Evolutionary conservation across 1,140 invertebrate species (phyloP), one percentile per base, ranked within the genome.

Genomic region (Mya arenaria): DNA sequence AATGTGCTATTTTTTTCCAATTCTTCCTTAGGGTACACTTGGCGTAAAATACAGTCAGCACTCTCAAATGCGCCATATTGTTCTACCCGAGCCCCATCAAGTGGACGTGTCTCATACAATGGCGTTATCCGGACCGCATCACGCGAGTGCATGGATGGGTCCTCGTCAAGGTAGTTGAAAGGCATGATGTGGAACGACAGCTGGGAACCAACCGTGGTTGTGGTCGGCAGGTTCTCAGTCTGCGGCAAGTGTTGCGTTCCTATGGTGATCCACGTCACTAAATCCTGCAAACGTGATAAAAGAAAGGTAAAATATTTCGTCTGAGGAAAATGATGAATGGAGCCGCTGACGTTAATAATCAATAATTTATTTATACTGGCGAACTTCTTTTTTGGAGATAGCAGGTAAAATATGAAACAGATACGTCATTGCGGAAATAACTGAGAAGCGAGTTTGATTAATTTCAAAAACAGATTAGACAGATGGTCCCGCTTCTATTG

Each of bases 111-210:
- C 44, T 78, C 58, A 55, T 88, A 84, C 65, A 62, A 69, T 58
- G 84, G 97, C 86, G 96, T 95, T 96, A 88, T 72, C 4, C 84
- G 82, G 23, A 89, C 85, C 6, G 86, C 84, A 44, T 90, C 86
- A 44, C 84, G 73, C 58, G 89, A 90, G 0, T 69, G 68, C 71
- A 87, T 83, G 8, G 87, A 87, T 0, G 90, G 88, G 65, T 90
- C 88, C 71, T 88, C 85, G 25, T 82, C 82, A 74, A 90, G 89
- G 80, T 88, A 90, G 85, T 91, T 91, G 84, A 86, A 90, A 8
- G 90, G 90, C 0, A 84, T 23, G 28, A 91, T 69, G 58, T 86
- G 77, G 79, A 91, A 88, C 17, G 85, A 86, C 8, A 87, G 82
- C 30, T 83, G 73, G 13, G 75, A 75, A n/a, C 88, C 87, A 13